Conservation (phyloP, 2,113 vertebrate genomes). For the Tinamus guttatus region DNA sequence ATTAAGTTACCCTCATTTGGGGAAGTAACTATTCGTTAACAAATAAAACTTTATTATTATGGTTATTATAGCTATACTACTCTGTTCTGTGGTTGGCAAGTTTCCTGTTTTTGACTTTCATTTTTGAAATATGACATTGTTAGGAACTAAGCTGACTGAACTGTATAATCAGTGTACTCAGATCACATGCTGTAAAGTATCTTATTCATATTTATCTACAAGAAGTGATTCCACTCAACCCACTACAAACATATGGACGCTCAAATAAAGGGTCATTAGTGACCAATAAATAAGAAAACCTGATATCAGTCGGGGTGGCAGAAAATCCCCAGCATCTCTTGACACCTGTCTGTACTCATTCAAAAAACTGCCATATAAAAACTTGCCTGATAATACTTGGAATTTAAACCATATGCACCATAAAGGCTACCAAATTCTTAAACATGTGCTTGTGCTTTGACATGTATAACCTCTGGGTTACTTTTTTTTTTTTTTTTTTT, state of each 20-base stretch:
- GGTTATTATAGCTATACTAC: not conserved
- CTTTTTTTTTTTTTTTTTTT: no score
- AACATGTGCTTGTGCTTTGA: not conserved
- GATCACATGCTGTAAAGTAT: not conserved
- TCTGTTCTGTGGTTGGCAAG: not conserved
- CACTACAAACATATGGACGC: not conserved
- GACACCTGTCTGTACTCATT: not conserved
- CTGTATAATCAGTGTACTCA: constrained; percentile 10
- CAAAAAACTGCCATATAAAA: not conserved
- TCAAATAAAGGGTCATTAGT: not conserved
- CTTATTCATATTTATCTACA: not conserved
- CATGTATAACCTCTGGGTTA: not conserved
- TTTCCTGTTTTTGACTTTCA: not conserved
- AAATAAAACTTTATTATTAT: not conserved
- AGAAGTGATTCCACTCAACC: not conserved
- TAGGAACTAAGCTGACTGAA: not conserved
- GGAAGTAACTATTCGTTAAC: not conserved
- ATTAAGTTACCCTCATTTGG: not conserved
- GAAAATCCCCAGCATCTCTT: not conserved
- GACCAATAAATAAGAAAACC: not conserved
- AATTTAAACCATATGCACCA: not conserved
- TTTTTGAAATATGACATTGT: not conserved
- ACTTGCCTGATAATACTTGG: not conserved
- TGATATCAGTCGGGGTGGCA: not conserved
- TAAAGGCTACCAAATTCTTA: not conserved